phyloP scores from a whole-genome alignment of 2,797 vertebrate species.

The Sebastes iracundus region DNA sequence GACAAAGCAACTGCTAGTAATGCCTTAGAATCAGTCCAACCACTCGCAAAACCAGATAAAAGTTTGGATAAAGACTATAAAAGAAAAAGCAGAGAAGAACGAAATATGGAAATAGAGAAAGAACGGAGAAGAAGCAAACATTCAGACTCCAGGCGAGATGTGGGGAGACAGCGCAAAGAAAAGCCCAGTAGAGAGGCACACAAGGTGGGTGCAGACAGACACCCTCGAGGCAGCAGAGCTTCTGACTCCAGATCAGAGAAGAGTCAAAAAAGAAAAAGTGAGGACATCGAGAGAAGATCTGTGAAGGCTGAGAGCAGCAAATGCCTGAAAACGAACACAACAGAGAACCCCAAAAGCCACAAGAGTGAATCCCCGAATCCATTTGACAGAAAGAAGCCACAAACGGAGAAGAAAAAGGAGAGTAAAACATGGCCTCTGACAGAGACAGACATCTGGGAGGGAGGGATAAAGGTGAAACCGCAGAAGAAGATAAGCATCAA shows the following conservation, averaged over 20 bases:
- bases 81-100: constrained; percentile 84
- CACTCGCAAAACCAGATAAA: constrained; percentile 64
- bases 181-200: constrained; percentile 82
- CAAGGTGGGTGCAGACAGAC: constrained; percentile 65
- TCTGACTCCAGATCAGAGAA: constrained; percentile 85
- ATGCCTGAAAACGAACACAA: constrained; percentile 71
- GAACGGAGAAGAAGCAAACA: constrained; percentile 80
- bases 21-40: constrained; percentile 67
- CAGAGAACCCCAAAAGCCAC: constrained; percentile 68
- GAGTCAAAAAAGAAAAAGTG: constrained; percentile 87
- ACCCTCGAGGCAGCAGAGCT: constrained; percentile 64
- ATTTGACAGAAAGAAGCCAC: constrained; percentile 74
- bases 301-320: constrained; percentile 79
- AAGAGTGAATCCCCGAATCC: constrained; percentile 72
- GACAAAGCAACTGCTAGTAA: constrained; percentile 85
- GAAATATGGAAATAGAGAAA: constrained; percentile 74
- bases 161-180: constrained; percentile 78
- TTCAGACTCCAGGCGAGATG: constrained; percentile 78
- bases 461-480: constrained; percentile 83
- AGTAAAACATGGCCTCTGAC: constrained; percentile 71
- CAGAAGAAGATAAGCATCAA: constrained; percentile 96
- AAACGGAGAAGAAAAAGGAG: constrained; percentile 71
- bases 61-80: constrained; percentile 85
- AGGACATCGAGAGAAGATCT: constrained; percentile 77
- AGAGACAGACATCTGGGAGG: constrained; percentile 69